Evolutionary conservation across 2,888 invertebrate genomes (phyloP).

Genomic region (Agonopterix alstromeriana): DNA sequence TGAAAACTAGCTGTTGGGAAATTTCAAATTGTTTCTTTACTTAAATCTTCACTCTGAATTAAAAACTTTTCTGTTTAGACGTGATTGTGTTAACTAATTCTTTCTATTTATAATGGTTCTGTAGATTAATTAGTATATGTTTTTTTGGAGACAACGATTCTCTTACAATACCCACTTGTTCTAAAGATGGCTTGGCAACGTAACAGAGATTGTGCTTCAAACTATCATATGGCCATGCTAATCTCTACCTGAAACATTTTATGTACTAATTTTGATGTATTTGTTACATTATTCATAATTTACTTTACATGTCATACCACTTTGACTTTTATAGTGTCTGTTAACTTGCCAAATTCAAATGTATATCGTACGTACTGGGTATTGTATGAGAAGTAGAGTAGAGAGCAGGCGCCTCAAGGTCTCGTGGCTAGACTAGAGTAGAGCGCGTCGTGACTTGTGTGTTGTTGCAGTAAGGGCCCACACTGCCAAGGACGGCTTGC

Average conservation of each 20-base stretch:
- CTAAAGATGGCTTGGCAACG: neutral
- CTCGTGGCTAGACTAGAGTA: slow-evolving; percentile 67
- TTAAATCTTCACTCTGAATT: slow-evolving; percentile 4
- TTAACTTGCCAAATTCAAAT: neutral
- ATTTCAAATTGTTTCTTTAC: slow-evolving; percentile 20
- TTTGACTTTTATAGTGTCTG: neutral
- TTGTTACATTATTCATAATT: no score
- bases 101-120: slow-evolving; percentile 49
- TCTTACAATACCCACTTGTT: slow-evolving; percentile 37
- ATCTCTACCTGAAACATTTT: no score
- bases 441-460: slow-evolving; percentile 71
- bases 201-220: no score
- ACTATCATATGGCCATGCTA: no score
- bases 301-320: neutral
- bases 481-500: slow-evolving; percentile 92
- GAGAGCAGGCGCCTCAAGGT: slow-evolving; percentile 48
- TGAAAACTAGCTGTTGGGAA: slow-evolving; percentile 17
- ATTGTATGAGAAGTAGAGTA: slow-evolving; percentile 42
- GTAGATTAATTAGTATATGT: slow-evolving; percentile 66
- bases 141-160: slow-evolving; percentile 31
- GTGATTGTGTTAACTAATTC: slow-evolving; percentile 67
- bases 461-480: slow-evolving; percentile 81
- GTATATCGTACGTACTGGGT: slow-evolving; percentile 17
- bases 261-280: no score
- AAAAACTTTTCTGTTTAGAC: slow-evolving; percentile 52